Base-by-base conservation (phyloP, 2,113 vertebrate genomes). In the Lethenteron reissneri region DNA sequence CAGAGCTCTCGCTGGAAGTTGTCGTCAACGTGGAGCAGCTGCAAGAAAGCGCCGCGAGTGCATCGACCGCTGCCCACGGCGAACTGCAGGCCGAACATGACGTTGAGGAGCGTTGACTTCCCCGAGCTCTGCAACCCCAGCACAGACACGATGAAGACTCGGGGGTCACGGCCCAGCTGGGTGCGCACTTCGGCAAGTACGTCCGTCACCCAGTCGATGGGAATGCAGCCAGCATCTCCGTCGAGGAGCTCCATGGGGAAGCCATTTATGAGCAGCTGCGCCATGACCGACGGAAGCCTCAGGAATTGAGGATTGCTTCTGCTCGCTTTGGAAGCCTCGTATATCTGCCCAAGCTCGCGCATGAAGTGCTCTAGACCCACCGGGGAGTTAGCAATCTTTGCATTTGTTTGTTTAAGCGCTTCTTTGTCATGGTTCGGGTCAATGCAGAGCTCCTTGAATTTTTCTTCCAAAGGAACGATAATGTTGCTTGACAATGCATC, bases 341-440 rank as follows among this genome's bases (percentile, higher is more conserved):
- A 87, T n/a, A 85, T 77, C 73, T 86, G 86, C 4, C 82, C 84
- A 78, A 87, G 80, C 76, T 88, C 85, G 64, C 83, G 77, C 57
- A 87, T 76, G 70, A 85, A 86, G 76, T 86, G 83, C 73, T 86
- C 83, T 56, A 75, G 78, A 2, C 85, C 83, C 70, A 88, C 75
- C 69, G 83, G 82, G 74, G 80, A 80, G 13, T 76, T 78, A 58
- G 80, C 78, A 12, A 83, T 75, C 1, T 75, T 58, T 12, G 77
- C 74, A 0, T 76, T 69, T 11, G 77, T 56, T 71, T 74, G 74
- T 7, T 68, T 9, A 0, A 76, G n/a, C 7, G 72, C 69, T 2
- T 56, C n/a, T 10, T 14, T 71, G 25, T 13, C 10, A 57, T 25
- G 19, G 60, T 57, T 19, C 3, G 57, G 56, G n/a, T 12, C 14